Evolutionary conservation across 2,888 invertebrate genomes (phyloP).

Genomic region (Lamellibrachia columna): DNA sequence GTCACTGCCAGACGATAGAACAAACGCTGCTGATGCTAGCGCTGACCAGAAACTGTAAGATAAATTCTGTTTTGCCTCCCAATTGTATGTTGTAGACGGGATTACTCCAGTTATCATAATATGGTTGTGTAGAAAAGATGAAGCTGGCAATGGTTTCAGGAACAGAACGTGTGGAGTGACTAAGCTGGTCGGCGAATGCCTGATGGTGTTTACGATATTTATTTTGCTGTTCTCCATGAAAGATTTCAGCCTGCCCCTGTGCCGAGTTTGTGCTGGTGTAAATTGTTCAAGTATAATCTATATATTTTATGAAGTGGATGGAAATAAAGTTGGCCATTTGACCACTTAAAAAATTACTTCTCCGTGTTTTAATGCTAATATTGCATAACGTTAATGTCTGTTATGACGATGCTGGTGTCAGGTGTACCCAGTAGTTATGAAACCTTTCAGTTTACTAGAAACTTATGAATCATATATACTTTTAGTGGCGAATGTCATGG

Average conservation of each 20-base stretch:
- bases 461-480: too few species aligned
- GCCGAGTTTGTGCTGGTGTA: constrained; percentile 10
- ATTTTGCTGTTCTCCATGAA: background rate
- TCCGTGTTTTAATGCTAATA: background rate
- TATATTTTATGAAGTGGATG: constrained; percentile 16
- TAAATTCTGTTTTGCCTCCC: background rate
- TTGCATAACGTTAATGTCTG: background rate
- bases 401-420: background rate
- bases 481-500: too few species aligned
- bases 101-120: background rate
- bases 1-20: background rate
- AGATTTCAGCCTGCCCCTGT: background rate
- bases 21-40: background rate
- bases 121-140: background rate
- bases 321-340: constrained; percentile 7
- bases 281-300: constrained; percentile 16
- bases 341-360: background rate
- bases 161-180: background rate
- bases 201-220: background rate
- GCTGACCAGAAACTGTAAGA: background rate
- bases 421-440: too few species aligned
- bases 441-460: too few species aligned
- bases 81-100: background rate
- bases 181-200: background rate
- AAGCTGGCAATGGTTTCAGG: background rate